Percentiles rank a stretch among this genome's conserved stretches.
Conservation (phyloP, 2,888 invertebrate species). For the Xanthorhoe designata region DNA sequence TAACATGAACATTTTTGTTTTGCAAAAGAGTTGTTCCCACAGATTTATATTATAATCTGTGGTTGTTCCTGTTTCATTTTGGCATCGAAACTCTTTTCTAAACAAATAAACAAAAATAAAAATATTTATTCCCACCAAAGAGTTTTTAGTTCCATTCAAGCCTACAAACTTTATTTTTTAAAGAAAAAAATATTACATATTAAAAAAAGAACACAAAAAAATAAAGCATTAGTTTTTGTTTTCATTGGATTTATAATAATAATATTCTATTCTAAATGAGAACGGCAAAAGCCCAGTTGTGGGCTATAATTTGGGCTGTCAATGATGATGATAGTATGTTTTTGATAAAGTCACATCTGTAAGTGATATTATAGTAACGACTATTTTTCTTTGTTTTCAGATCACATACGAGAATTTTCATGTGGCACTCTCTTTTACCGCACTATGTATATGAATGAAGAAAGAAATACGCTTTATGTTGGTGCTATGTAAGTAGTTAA, state of each 20-base stretch:
- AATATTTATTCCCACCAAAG: background rate
- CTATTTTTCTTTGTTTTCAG: slow-evolving; percentile 74
- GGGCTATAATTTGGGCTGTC: too few relatives aligned
- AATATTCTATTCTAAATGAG: too few relatives aligned
- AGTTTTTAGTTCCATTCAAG: too few relatives aligned
- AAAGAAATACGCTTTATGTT: slow-evolving; percentile 86
- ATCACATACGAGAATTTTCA: slow-evolving; percentile 86
- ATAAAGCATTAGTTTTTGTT: too few relatives aligned
- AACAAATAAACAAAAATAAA: background rate
- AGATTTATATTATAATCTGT: too few relatives aligned
- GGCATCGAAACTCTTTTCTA: background rate
- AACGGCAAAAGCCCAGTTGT: too few relatives aligned
- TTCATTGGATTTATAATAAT: too few relatives aligned
- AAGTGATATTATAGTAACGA: too few relatives aligned
- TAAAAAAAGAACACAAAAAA: background rate
- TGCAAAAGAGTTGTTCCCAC: too few relatives aligned
- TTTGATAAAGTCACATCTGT: slow-evolving; percentile 4
- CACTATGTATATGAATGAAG: slow-evolving; percentile 86
- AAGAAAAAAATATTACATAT: background rate
- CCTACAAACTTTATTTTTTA: background rate
- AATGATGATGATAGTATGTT: too few relatives aligned
- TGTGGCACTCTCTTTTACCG: slow-evolving; percentile 87
- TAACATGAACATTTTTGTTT: too few relatives aligned
- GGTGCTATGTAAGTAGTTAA: slow-evolving; percentile 86
- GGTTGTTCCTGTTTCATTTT: too few relatives aligned